Conservation (phyloP, 2,888 invertebrate species). For the Panzeria rudis region DNA sequence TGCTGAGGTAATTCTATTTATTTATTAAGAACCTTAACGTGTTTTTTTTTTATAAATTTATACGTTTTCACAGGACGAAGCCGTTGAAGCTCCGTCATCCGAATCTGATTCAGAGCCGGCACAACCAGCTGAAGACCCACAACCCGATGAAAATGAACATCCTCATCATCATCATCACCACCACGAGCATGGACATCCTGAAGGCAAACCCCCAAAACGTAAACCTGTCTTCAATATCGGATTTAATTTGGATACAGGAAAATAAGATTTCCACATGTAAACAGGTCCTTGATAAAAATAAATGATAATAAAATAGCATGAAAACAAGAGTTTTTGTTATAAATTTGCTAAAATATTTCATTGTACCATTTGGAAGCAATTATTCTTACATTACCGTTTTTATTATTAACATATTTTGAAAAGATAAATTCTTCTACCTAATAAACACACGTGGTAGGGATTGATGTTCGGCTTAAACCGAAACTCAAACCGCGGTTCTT, state of each 20-base stretch:
- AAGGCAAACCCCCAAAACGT: constrained; percentile 9
- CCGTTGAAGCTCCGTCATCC: neutral
- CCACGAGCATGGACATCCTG: neutral
- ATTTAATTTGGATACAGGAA: constrained; percentile 5
- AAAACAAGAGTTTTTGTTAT: too few relatives aligned
- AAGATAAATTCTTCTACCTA: too few relatives aligned
- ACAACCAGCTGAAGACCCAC: constrained; percentile 3
- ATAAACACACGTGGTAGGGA: too few relatives aligned
- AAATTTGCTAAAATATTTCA: too few relatives aligned
- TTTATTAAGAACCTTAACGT: too few relatives aligned
- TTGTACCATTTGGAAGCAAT: too few relatives aligned
- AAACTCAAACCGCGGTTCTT: too few relatives aligned
- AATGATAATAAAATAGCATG: neutral
- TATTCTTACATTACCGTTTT: too few relatives aligned
- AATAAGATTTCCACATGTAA: neutral
- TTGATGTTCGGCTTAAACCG: too few relatives aligned
- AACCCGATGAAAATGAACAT: constrained; percentile 8
- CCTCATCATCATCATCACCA: neutral
- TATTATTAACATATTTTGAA: too few relatives aligned
- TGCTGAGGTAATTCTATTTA: constrained; percentile 32
- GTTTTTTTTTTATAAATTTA: neutral
- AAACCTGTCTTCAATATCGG: neutral
- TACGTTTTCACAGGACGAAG: neutral
- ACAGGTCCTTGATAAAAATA: too few relatives aligned
- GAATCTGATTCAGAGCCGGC: neutral